A percentile compares a stretch with the other conserved stretches of the same genome.
Evolutionary conservation across 1,140 invertebrate genomes (phyloP).

Genomic region (Brachionus angularis): DNA sequence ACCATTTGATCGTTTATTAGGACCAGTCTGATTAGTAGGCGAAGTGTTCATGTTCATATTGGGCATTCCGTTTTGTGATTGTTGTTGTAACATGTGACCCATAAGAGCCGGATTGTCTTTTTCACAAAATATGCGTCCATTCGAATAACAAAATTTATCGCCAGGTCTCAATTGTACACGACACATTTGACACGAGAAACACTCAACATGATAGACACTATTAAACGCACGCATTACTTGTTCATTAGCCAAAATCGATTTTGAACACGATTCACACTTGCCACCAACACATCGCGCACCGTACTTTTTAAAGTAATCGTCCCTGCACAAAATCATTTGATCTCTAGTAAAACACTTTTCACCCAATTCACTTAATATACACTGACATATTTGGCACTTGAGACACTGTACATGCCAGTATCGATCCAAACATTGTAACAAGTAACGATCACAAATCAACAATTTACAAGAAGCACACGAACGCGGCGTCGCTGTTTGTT

Average conservation of each 20-base stretch:
- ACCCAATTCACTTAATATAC: not conserved
- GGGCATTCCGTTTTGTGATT: not conserved
- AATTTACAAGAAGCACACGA: slow-evolving; percentile 9
- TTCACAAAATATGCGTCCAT: slow-evolving; percentile 38
- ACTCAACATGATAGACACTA: slow-evolving; percentile 35
- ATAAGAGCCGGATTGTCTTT: slow-evolving; percentile 36
- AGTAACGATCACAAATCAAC: slow-evolving; percentile 17
- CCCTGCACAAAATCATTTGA: slow-evolving; percentile 10
- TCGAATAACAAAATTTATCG: slow-evolving; percentile 24
- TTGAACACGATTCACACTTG: slow-evolving; percentile 16
- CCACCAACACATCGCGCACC: not conserved
- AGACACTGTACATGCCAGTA: slow-evolving; percentile 43
- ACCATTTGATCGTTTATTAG: slow-evolving; percentile 12
- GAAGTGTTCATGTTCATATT: slow-evolving; percentile 16
- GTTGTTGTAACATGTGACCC: not conserved
- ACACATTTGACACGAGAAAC: slow-evolving; percentile 25
- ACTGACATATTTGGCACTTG: slow-evolving; percentile 6
- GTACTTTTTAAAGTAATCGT: slow-evolving; percentile 28
- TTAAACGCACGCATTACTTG: slow-evolving; percentile 39
- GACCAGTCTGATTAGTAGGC: not conserved
- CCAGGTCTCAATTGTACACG: not conserved
- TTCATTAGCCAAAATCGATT: slow-evolving; percentile 26
- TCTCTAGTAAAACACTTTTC: slow-evolving; percentile 36
- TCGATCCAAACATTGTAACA: slow-evolving; percentile 9
- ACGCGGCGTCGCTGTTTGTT: not conserved